Percentiles rank a stretch among this genome's conserved stretches.
Evolutionary conservation across 1,140 invertebrate genomes (phyloP).

Genomic region (Drosophila sturtevanti): DNA sequence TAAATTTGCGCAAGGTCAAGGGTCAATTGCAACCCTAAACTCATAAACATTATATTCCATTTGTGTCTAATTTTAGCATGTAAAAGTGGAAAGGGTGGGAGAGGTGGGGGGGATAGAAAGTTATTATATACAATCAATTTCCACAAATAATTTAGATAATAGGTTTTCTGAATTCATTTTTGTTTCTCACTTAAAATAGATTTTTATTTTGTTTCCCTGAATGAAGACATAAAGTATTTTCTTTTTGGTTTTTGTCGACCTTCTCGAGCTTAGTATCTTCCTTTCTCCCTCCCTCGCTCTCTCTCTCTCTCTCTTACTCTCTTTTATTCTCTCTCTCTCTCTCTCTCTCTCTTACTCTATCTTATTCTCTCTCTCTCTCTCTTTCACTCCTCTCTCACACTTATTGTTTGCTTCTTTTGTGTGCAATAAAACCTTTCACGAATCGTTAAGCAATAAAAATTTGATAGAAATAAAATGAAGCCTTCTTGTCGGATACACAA

Average conservation of each 20-base stretch:
- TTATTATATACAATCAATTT: slow-evolving; percentile 3
- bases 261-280: no score
- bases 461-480: slow-evolving; percentile 53
- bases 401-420: slow-evolving; percentile 33
- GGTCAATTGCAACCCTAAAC: no score
- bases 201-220: neutral
- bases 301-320: no score
- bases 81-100: no score
- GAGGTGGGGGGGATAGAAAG: neutral
- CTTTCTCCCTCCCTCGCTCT: no score
- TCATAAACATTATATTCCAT: no score
- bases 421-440: slow-evolving; percentile 39
- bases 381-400: neutral
- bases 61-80: no score
- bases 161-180: neutral
- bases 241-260: no score
- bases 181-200: neutral
- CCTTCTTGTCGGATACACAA: slow-evolving; percentile 15
- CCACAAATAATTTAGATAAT: slow-evolving; percentile 1
- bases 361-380: slow-evolving; percentile 1
- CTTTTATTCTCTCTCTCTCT: neutral
- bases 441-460: slow-evolving; percentile 51
- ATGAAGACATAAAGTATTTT: neutral
- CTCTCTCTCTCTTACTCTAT: slow-evolving; percentile 1
- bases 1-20: no score